A percentile compares a stretch with the other conserved stretches of the same genome.
Evolutionary conservation across 2,888 invertebrate species (phyloP).

Genomic region (Hylaea fasciaria): DNA sequence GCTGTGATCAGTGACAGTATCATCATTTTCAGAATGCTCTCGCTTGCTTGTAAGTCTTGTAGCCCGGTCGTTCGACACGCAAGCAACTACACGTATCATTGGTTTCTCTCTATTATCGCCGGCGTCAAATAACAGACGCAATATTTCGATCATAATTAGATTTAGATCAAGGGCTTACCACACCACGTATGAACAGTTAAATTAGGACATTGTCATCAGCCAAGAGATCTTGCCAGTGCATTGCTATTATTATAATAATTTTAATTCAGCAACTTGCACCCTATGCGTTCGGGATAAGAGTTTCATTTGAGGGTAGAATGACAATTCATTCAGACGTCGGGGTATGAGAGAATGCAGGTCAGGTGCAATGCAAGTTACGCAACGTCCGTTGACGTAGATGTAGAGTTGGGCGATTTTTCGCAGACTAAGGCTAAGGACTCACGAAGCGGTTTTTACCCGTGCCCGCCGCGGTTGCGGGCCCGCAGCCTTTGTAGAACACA

Average conservation of each 20-base stretch:
- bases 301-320: conserved; percentile 21
- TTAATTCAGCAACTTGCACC: conserved; percentile 55
- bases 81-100: not conserved
- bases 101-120: conserved; percentile 4
- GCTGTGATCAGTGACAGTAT: too few relatives aligned
- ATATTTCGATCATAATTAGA: conserved; percentile 58
- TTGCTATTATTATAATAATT: conserved; percentile 67
- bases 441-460: too few relatives aligned
- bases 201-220: conserved; percentile 74
- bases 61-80: too few relatives aligned
- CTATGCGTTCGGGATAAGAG: conserved; percentile 43
- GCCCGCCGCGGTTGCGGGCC: too few relatives aligned
- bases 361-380: conserved; percentile 58
- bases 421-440: too few relatives aligned
- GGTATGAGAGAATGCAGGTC: conserved; percentile 52
- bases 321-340: conserved; percentile 48
- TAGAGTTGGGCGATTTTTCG: conserved; percentile 22
- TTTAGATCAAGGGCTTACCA: conserved; percentile 74
- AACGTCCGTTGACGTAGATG: conserved; percentile 45
- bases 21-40: too few relatives aligned
- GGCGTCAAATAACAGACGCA: conserved; percentile 43
- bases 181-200: conserved; percentile 65
- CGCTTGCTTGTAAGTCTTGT: too few relatives aligned
- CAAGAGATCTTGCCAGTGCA: conserved; percentile 74
- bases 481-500: too few relatives aligned